Percentiles rank a stretch among this genome's conserved stretches.
Evolutionary conservation across 2,888 invertebrate species (phyloP).

Genomic region (Tyria jacobaeae): DNA sequence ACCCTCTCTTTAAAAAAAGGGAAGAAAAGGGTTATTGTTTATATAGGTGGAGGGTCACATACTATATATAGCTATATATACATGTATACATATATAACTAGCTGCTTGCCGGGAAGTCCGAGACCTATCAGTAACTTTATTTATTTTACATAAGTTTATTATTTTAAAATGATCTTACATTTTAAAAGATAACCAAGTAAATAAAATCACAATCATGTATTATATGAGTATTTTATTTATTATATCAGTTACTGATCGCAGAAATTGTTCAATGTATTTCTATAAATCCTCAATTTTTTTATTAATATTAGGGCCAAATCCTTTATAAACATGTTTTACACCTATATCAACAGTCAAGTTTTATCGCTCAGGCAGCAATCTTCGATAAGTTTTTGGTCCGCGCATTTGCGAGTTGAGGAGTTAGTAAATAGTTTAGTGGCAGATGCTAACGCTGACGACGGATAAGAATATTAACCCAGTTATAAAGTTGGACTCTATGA

Average conservation of each 20-base stretch:
- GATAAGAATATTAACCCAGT: conserved; percentile 8
- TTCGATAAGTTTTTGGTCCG: conserved; percentile 26
- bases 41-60: too few relatives aligned
- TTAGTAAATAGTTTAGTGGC: conserved; percentile 16
- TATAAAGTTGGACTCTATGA: conserved; percentile 14
- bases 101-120: too few relatives aligned
- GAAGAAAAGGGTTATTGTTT: too few relatives aligned
- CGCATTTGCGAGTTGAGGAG: conserved; percentile 20
- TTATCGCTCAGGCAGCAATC: conserved; percentile 12
- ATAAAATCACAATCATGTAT: too few relatives aligned
- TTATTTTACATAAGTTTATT: too few relatives aligned
- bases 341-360: conserved; percentile 19
- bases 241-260: neutral
- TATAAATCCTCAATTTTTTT: neutral
- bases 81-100: too few relatives aligned
- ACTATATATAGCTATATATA: too few relatives aligned
- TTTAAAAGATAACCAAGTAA: too few relatives aligned
- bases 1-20: too few relatives aligned
- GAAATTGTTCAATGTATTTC: neutral
- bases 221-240: too few relatives aligned
- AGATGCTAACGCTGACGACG: conserved; percentile 2
- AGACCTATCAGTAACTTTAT: too few relatives aligned
- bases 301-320: neutral
- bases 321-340: conserved; percentile 18
- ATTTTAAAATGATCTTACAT: too few relatives aligned